Conservation (phyloP, 2,888 invertebrate genomes). For the Drosophila eohydei region DNA sequence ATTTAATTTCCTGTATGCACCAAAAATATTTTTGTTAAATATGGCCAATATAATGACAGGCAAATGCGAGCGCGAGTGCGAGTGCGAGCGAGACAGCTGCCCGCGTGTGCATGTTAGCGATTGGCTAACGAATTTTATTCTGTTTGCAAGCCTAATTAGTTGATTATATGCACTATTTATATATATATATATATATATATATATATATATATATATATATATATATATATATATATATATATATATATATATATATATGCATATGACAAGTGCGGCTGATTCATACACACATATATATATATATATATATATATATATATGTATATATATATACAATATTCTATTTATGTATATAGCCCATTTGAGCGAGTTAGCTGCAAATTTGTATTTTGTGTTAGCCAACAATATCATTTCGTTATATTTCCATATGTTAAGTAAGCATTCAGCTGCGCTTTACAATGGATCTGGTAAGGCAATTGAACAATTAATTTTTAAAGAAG, state of each 20-base stretch:
- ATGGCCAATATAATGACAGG: slow-evolving; percentile 50
- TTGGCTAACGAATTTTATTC: slow-evolving; percentile 45
- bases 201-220: background rate
- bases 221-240: slow-evolving; percentile 1
- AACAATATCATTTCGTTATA: slow-evolving; percentile 9
- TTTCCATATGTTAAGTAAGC: slow-evolving; percentile 18
- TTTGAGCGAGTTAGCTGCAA: slow-evolving; percentile 6
- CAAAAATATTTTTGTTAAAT: slow-evolving; percentile 60
- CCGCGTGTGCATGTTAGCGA: slow-evolving; percentile 20
- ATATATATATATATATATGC: slow-evolving; percentile 2
- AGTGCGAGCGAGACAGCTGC: slow-evolving; percentile 32
- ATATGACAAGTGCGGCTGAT: slow-evolving; percentile 3
- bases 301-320: background rate
- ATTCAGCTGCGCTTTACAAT: slow-evolving; percentile 12
- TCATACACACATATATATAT: background rate
- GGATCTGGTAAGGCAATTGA: slow-evolving; percentile 20
- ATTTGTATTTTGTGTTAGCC: background rate
- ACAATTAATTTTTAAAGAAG: background rate
- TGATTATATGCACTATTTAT: slow-evolving; percentile 11
- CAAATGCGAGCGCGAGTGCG: background rate
- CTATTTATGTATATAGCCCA: slow-evolving; percentile 1
- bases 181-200: background rate
- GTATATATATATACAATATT: background rate
- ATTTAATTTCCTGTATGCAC: slow-evolving; percentile 76
- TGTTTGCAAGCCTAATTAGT: slow-evolving; percentile 45